These are phyloP conservation scores for Nomia melanderi DNA, from an alignment of 1,140 invertebrate genomes.

Conservation along the genomic window DNA sequence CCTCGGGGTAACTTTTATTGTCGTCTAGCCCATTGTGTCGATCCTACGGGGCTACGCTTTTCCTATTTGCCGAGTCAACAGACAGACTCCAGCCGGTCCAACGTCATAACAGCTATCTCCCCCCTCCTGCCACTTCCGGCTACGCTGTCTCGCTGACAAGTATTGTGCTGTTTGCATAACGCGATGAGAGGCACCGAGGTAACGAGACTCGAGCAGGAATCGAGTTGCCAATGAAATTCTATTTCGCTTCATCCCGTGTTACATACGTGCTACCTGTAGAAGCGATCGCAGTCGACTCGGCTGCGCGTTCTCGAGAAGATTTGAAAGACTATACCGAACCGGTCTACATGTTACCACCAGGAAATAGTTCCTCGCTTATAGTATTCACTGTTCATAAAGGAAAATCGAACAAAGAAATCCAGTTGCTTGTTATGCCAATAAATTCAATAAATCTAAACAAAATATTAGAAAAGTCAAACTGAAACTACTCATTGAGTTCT, in stretches of 20 bases:
- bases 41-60: constrained; percentile 37
- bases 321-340: neutral
- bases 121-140: constrained; percentile 61
- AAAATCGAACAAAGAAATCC: no score
- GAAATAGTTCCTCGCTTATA: no score
- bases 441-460: no score
- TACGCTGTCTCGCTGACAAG: constrained; percentile 64
- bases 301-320: neutral
- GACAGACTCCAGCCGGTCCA: constrained; percentile 38
- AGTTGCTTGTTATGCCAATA: no score
- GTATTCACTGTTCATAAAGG: no score
- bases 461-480: no score
- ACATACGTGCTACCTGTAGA: constrained; percentile 2
- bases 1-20: constrained; percentile 44
- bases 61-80: constrained; percentile 67
- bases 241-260: constrained; percentile 44
- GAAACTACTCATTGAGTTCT: no score
- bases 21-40: constrained; percentile 27
- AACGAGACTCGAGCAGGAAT: constrained; percentile 60
- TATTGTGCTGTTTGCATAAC: constrained; percentile 68
- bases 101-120: constrained; percentile 63
- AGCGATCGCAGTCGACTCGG: neutral
- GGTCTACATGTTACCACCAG: neutral
- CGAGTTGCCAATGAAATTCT: constrained; percentile 61
- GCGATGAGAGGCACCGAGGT: constrained; percentile 61